Conservation (phyloP, 1,140 invertebrate species). For the Theocolax elegans region DNA sequence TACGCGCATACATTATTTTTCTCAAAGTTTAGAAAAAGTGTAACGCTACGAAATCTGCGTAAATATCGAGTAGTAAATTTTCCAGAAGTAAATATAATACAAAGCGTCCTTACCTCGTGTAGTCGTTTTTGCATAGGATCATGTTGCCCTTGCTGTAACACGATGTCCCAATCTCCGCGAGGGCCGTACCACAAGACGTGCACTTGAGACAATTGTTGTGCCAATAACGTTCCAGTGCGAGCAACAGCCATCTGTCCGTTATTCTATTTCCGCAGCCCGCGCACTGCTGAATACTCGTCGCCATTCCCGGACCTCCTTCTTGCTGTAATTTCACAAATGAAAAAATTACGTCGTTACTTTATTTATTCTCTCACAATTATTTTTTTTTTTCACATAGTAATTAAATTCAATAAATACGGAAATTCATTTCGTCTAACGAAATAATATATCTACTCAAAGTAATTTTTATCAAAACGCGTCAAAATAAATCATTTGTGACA, state of each 20-base stretch:
- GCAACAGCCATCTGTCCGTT: conserved; percentile 86
- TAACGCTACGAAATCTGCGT: too few relatives aligned
- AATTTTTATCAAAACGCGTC: too few relatives aligned
- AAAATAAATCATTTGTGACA: too few relatives aligned
- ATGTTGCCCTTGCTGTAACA: conserved; percentile 92
- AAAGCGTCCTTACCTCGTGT: conserved; percentile 86
- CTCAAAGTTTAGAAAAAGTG: too few relatives aligned
- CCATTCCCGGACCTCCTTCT: conserved; percentile 61
- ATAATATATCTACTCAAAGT: too few relatives aligned
- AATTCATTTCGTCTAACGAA: too few relatives aligned
- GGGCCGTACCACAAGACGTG: conserved; percentile 83
- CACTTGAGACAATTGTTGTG: conserved; percentile 94
- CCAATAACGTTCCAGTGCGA: conserved; percentile 93
- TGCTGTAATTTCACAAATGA: conserved; percentile 69
- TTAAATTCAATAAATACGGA: too few relatives aligned
- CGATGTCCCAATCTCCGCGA: conserved; percentile 88
- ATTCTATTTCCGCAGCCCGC: conserved; percentile 80
- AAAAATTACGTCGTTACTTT: neutral
- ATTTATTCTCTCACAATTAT: neutral
- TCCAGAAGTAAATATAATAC: too few relatives aligned
- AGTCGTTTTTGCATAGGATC: conserved; percentile 94
- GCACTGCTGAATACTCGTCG: conserved; percentile 65
- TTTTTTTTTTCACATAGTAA: too few relatives aligned
- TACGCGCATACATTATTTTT: too few relatives aligned
- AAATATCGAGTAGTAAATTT: too few relatives aligned